Conservation (phyloP, 92 coral and sea anemone genomes). For the Desmophyllum pertusum region DNA sequence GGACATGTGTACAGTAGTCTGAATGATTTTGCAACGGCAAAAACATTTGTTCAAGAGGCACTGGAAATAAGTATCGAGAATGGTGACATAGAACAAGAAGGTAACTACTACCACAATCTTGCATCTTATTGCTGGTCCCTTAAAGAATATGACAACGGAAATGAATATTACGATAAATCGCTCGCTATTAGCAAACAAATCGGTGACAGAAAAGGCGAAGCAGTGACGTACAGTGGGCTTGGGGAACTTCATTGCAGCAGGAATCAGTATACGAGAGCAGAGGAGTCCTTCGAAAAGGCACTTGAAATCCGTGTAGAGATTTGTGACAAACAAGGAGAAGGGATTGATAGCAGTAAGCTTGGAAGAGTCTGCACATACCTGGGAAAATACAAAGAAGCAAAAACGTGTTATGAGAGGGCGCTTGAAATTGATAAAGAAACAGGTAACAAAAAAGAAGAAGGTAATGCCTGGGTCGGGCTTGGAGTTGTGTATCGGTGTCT, state of each 20-base stretch:
- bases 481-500: background rate
- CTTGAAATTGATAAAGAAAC: background rate
- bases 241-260: background rate
- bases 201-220: background rate
- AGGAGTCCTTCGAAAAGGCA: background rate
- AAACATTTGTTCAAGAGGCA: background rate
- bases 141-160: background rate
- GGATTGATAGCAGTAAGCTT: background rate
- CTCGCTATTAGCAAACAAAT: background rate
- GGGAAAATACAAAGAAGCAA: background rate
- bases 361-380: background rate
- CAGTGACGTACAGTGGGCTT: background rate
- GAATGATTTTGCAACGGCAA: background rate
- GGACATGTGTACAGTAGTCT: background rate
- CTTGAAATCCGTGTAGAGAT: background rate
- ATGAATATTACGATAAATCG: background rate
- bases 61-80: background rate
- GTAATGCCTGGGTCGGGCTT: background rate
- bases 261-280: background rate
- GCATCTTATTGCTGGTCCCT: background rate
- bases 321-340: background rate
- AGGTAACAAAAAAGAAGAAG: background rate
- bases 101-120: background rate
- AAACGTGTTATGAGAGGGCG: background rate
- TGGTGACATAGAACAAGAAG: background rate